phyloP scores from a whole-genome alignment of 2,888 invertebrate genomes.

The Amiota minor region DNA sequence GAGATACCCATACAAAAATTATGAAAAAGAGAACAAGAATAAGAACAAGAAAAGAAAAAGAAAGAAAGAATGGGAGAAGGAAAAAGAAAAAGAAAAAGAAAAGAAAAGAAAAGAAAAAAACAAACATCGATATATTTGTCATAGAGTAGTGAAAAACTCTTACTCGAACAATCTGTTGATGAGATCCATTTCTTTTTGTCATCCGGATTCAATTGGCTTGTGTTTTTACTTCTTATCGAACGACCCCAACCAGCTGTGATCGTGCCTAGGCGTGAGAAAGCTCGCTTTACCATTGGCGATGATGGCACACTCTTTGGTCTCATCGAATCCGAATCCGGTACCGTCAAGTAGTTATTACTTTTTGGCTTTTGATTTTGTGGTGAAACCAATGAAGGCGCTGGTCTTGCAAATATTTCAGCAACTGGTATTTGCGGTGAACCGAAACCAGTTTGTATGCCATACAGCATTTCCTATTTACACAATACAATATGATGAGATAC shows the following conservation, averaged over 20 bases:
- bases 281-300: conserved; percentile 93
- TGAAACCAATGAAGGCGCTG: conserved; percentile 88
- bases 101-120: conserved; percentile 54
- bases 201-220: conserved; percentile 86
- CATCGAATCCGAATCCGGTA: conserved; percentile 91
- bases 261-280: conserved; percentile 91
- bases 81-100: conserved; percentile 46
- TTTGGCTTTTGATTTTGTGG: conserved; percentile 90
- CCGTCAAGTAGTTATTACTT: conserved; percentile 94
- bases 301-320: conserved; percentile 92
- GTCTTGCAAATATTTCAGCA: conserved; percentile 88
- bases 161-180: conserved; percentile 93
- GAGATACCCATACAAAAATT: neutral
- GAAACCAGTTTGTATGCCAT: conserved; percentile 94
- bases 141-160: conserved; percentile 72
- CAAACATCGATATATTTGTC: conserved; percentile 72
- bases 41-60: conserved; percentile 44
- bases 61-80: conserved; percentile 44
- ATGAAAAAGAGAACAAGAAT: conserved; percentile 29
- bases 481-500: too few relatives aligned
- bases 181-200: conserved; percentile 95
- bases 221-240: conserved; percentile 88
- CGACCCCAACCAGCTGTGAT: conserved; percentile 93
- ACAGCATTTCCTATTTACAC: conserved; percentile 87
- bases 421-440: conserved; percentile 95